These are phyloP conservation scores for Lepus townsendii DNA, from an alignment of 2,797 vertebrate species.

Conservation along the genomic window DNA sequence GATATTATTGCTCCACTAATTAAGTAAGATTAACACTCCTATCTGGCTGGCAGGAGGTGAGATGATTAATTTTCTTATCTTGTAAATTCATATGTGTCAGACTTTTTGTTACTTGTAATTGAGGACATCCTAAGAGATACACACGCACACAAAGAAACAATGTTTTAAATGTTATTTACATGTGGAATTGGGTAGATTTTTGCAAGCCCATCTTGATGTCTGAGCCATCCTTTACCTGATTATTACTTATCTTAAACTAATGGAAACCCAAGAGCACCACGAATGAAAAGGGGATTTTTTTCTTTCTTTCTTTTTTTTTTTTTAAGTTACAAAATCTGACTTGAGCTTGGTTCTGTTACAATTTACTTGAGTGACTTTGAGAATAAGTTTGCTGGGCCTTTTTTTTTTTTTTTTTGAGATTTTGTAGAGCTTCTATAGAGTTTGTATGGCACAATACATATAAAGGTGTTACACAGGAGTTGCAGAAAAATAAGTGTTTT, in stretches of 20 bases:
- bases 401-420: too few species aligned
- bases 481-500: not conserved
- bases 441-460: not conserved
- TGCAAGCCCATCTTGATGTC: not conserved
- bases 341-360: not conserved
- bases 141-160: not conserved
- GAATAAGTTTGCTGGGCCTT: not conserved
- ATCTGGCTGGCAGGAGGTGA: not conserved
- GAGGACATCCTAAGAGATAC: not conserved
- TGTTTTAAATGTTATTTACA: not conserved
- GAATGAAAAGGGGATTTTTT: not conserved
- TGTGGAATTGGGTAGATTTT: not conserved
- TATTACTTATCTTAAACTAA: not conserved
- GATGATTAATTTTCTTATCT: not conserved
- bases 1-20: too few species aligned
- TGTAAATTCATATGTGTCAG: not conserved
- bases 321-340: not conserved
- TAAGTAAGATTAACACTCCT: not conserved
- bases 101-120: conserved; percentile 25
- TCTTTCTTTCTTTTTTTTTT: not conserved
- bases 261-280: not conserved
- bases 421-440: not conserved
- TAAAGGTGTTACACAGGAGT: not conserved
- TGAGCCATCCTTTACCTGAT: not conserved
- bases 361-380: not conserved